phyloP scores from a whole-genome alignment of 2,797 vertebrate species.

The Enoplosus armatus region DNA sequence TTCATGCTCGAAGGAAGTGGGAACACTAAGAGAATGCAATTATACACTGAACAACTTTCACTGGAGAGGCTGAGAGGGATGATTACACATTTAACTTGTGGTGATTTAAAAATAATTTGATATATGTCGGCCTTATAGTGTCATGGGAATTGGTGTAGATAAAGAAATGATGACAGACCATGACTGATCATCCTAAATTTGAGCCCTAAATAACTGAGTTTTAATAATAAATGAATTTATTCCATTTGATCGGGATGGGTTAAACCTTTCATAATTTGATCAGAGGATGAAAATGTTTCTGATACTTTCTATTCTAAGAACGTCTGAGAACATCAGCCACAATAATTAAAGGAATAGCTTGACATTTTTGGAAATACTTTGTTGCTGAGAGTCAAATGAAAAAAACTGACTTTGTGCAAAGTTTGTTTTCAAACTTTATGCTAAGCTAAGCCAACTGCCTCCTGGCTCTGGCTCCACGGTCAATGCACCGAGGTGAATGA shows the following conservation, averaged over 20 bases:
- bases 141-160: background rate
- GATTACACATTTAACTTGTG: background rate
- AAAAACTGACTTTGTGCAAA: background rate
- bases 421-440: background rate
- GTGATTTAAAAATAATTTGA: background rate
- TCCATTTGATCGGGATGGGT: background rate
- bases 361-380: background rate
- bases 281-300: background rate
- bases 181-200: background rate
- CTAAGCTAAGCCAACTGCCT: background rate
- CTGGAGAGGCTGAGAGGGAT: slow-evolving; percentile 5
- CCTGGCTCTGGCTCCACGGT: background rate
- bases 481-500: background rate
- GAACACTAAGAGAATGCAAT: slow-evolving; percentile 33
- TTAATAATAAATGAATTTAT: too few species aligned
- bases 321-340: background rate
- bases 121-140: background rate
- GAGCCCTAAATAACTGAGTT: background rate
- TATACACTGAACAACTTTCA: slow-evolving; percentile 16
- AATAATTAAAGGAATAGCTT: background rate
- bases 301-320: background rate
- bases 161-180: background rate
- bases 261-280: background rate
- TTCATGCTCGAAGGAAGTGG: slow-evolving; percentile 31
- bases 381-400: background rate